Evolutionary conservation across 2,888 invertebrate species (phyloP).

Genomic region (Sphaerophoria rueppellii): DNA sequence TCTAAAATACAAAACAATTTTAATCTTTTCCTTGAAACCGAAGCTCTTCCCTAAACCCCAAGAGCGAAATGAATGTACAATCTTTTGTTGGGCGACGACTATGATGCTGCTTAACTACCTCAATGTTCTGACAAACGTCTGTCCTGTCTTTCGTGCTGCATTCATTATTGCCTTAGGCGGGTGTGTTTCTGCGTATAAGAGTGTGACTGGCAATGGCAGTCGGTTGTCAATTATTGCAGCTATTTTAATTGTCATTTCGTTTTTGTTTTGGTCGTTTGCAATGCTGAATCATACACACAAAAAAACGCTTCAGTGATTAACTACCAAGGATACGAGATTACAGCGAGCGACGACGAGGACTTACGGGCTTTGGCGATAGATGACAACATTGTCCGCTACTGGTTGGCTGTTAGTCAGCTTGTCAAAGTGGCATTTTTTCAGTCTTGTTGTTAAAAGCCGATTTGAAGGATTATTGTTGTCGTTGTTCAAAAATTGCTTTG

Average conservation of each 20-base stretch:
- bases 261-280: conserved; percentile 14
- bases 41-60: background rate
- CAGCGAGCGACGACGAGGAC: background rate
- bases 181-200: background rate
- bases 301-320: conserved; percentile 65
- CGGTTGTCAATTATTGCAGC: conserved; percentile 72
- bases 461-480: conserved; percentile 56
- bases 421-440: conserved; percentile 61
- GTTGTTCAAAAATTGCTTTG: conserved; percentile 11
- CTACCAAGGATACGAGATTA: conserved; percentile 58
- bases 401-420: conserved; percentile 31
- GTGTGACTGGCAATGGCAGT: conserved; percentile 44
- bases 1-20: conserved; percentile 58
- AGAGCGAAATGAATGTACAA: background rate
- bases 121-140: background rate
- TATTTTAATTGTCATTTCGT: conserved; percentile 73
- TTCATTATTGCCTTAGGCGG: no score
- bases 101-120: conserved; percentile 9
- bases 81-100: conserved; percentile 28
- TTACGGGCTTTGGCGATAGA: no score
- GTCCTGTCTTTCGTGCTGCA: background rate
- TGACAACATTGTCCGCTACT: conserved; percentile 5
- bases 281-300: conserved; percentile 40
- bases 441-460: conserved; percentile 44
- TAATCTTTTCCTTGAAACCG: conserved; percentile 65